Base-by-base conservation (phyloP, 2,888 invertebrate species). In the Zygogramma bicolorata region DNA sequence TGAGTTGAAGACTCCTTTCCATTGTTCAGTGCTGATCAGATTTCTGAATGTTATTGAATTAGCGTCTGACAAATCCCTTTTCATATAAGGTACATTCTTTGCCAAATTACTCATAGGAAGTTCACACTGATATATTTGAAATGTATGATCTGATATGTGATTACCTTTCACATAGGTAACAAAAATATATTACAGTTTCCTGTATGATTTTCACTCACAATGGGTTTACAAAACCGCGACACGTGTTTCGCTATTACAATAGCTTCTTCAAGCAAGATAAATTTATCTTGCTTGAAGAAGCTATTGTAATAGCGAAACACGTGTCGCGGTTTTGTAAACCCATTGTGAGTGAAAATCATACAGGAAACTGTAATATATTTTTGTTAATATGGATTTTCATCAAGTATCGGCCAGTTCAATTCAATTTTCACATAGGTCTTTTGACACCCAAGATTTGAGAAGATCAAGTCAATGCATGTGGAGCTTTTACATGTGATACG, bases 81-180 rank as follows among this genome's bases (percentile, higher is more conserved):
- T 25, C 27, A 46, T 27, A 27, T 65, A 49, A 63, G 2, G 18
- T 31, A 27, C n/a, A 8, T 10, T 27, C 27, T 40, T 49, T 31
- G 31, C 4, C n/a, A 18, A n/a, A 29, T 31, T 31, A 22, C 27
- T 27, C 49, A 27, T 42, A 27, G 65, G 65, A 18, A 65, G 49
- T 20, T 42, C n/a, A 49, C 7, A 65, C 25, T 42, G 18, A 65
- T 49, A 65, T 5, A 65, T 8, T 65, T 65, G 46, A 10, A 65
- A 59, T 59, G 65, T 46, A 46, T 65, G 65, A 27, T 63, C 63
- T 20, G 63, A 65, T 49, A 63, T 40, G 42, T 63, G 63, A 22
- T 18, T 63, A n/a, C 22, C 49, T 49, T 49, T 65, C 18, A 65
- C 49, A 59, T 59, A 29, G 27, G 59, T 59, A n/a, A n/a, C n/a